Evolutionary conservation across 2,113 vertebrate species (phyloP), one percentile per base, ranked within the genome.

Genomic region (Conger conger): DNA sequence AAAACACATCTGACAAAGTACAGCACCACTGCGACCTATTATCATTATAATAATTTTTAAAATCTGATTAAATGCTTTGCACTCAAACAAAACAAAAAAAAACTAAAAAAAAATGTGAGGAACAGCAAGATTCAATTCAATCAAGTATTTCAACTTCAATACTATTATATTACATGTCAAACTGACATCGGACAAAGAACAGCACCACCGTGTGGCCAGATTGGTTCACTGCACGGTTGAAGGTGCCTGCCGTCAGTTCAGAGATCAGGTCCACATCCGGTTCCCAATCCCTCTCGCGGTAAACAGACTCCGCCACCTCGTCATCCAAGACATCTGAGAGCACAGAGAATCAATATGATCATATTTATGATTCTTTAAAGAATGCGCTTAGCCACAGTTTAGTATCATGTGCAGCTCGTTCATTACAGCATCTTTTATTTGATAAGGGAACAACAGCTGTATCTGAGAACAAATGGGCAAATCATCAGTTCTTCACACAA

Each of bases 151-250:
- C 4, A 50, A 50, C 11, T 50, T 50, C 45, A 50, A 50, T 50
- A 50, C 0, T 50, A 50, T 50, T 50, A 50, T 50, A 50, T 50
- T 50, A 50, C 45, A 0, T 7, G 15, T 6, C 11, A 57, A n/a
- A 95, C 97, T 97, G 89, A 99, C 98, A 99, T 90, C 93, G 95
- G 88, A 96, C 93, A 87, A 98, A 98, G 89, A 99, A 99, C 78
- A 99, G 95, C 87, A 95, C 96, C 89, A 96, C 93, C 0, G 91
- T 93, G 84, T 81, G 89, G 82, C 90, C 86, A 83, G 93, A 84
- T 82, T 90, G 84, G 0, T 80, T 38, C 20, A 97, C 89, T 82
- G 93, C 89, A 0, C 79, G 0, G 36, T 86, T 90, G 91, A 99
- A 98, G 3, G 92, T 96, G 6, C 97, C 94, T 30, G 95, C 94